phyloP scores from a whole-genome alignment of 1,140 invertebrate species.

The Zaprionus gabonicus region DNA sequence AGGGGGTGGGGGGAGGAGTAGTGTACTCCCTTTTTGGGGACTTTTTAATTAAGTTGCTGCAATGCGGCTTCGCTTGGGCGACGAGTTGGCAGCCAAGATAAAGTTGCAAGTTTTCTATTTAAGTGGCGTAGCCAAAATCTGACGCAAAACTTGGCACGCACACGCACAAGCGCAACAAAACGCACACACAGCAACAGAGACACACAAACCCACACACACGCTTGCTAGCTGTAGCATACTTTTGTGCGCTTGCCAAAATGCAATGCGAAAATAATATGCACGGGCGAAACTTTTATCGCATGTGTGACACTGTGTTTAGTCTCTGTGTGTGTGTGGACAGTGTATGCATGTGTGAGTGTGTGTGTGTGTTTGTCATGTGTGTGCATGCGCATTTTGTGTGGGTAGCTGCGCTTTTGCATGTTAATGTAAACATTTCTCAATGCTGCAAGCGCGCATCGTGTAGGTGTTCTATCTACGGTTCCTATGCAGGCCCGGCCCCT shows the following conservation, averaged over 20 bases:
- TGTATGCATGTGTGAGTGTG: too few relatives aligned
- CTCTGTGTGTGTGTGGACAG: constrained; percentile 8
- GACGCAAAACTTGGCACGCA: constrained; percentile 52
- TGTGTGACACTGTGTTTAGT: constrained; percentile 16
- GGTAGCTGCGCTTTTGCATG: constrained; percentile 50
- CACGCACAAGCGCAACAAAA: constrained; percentile 18
- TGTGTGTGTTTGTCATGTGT: constrained; percentile 11
- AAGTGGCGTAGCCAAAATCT: constrained; percentile 46
- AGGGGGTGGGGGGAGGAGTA: neutral
- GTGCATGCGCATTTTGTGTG: constrained; percentile 20
- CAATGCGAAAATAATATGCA: constrained; percentile 48
- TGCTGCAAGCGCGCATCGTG: constrained; percentile 39
- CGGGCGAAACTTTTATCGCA: constrained; percentile 52
- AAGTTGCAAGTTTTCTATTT: constrained; percentile 54
- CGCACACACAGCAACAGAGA: neutral
- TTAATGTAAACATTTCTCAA: constrained; percentile 65
- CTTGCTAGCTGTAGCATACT: constrained; percentile 44
- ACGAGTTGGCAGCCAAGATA: constrained; percentile 48
- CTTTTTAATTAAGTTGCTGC: constrained; percentile 73
- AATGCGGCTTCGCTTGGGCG: constrained; percentile 38
- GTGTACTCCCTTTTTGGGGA: constrained; percentile 5
- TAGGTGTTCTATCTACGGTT: constrained; percentile 53
- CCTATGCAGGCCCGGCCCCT: neutral
- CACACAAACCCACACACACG: constrained; percentile 5
- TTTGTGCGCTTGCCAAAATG: constrained; percentile 55